Percentiles rank a stretch among this genome's conserved stretches.
Evolutionary conservation across 2,888 invertebrate genomes (phyloP).

Genomic region (Xanthia icteritia): DNA sequence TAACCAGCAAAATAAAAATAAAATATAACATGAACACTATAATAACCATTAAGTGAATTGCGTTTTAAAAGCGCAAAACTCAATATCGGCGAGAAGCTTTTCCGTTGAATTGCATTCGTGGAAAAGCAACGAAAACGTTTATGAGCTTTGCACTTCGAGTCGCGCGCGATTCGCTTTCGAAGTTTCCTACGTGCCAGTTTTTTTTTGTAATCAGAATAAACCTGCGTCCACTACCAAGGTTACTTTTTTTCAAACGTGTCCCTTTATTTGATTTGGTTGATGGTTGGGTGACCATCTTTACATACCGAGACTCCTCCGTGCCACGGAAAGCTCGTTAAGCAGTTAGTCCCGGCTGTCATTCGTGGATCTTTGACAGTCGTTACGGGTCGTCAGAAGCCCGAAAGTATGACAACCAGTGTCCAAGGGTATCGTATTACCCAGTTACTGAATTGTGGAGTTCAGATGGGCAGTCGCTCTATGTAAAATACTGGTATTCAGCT

Average conservation of each 20-base stretch:
- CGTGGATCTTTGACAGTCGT: too few species aligned
- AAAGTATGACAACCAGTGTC: too few species aligned
- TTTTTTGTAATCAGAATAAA: constrained; percentile 30
- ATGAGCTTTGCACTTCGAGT: constrained; percentile 41
- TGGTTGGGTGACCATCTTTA: not conserved
- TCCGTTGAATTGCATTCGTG: constrained; percentile 48
- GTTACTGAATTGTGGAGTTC: too few species aligned
- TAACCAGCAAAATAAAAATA: constrained; percentile 6
- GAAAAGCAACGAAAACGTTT: constrained; percentile 44
- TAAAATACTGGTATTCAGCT: too few species aligned
- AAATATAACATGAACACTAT: constrained; percentile 25
- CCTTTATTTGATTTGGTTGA: constrained; percentile 23
- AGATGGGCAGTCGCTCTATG: too few species aligned
- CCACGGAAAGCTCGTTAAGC: too few species aligned
- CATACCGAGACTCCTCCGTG: too few species aligned
- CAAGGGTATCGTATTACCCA: too few species aligned
- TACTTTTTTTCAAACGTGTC: constrained; percentile 8
- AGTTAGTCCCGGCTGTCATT: too few species aligned
- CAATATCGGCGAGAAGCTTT: constrained; percentile 48
- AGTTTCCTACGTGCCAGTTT: constrained; percentile 18
- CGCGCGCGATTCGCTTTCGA: not conserved
- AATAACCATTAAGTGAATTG: constrained; percentile 41
- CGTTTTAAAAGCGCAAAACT: constrained; percentile 32
- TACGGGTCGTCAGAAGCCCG: too few species aligned
- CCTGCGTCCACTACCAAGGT: not conserved